phyloP scores from a whole-genome alignment of 2,113 vertebrate genomes.

The Acrocephalus kingi region DNA sequence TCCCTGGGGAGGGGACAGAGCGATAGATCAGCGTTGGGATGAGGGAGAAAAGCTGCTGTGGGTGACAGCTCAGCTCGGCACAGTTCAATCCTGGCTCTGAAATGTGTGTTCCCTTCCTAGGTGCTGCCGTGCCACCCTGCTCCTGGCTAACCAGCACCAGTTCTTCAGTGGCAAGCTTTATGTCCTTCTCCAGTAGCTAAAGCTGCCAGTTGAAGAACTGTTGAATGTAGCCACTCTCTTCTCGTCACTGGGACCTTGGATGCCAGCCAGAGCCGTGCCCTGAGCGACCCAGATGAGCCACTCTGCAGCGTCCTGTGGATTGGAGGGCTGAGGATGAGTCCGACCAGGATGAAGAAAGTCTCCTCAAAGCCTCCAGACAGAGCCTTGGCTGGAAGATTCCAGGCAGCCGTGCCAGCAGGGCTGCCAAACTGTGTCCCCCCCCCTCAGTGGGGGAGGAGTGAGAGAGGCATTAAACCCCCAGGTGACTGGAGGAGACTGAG shows the following conservation, averaged over 20 bases:
- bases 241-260: not conserved
- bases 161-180: constrained; percentile 99
- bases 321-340: not conserved
- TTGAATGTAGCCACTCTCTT: constrained; percentile 94
- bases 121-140: not conserved
- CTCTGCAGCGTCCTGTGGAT: not conserved
- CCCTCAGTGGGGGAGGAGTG: not conserved
- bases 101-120: constrained; percentile 18
- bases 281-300: fast-evolving
- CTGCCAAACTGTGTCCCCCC: not conserved
- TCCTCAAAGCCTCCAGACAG: not conserved
- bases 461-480: constrained; percentile 37
- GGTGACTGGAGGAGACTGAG: not conserved
- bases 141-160: constrained; percentile 96
- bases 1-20: not conserved
- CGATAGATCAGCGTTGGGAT: fast-evolving
- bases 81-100: not conserved
- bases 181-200: constrained; percentile 95
- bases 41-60: not conserved
- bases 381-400: not conserved
- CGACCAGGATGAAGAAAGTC: not conserved
- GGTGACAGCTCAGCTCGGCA: fast-evolving
- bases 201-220: constrained; percentile 99
- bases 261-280: not conserved
- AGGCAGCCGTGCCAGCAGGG: not conserved